phyloP scores from a whole-genome alignment of 2,113 vertebrate genomes.

The Ellobius talpinus region DNA sequence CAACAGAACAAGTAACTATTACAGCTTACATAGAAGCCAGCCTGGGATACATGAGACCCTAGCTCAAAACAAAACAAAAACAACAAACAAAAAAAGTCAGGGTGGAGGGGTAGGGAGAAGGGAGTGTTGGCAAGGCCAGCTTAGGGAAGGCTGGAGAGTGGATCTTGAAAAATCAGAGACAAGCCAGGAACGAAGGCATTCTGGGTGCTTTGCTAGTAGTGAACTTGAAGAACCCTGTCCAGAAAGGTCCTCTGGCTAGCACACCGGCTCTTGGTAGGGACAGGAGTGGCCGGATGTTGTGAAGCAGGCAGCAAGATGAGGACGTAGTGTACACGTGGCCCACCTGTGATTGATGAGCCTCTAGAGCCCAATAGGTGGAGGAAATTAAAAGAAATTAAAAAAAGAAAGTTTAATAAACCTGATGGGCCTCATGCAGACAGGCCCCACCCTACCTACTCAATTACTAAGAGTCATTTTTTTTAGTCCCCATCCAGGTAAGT shows the following conservation, averaged over 20 bases:
- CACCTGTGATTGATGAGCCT: slow-evolving; percentile 47
- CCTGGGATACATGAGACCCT: background rate
- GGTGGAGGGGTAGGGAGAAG: background rate
- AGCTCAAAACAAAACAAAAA: background rate
- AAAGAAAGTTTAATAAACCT: slow-evolving; percentile 72
- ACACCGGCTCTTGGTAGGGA: background rate
- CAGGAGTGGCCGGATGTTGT: slow-evolving; percentile 16
- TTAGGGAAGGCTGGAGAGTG: background rate
- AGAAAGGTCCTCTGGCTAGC: background rate
- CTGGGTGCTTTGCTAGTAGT: background rate
- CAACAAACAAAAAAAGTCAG: background rate
- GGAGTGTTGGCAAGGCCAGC: background rate
- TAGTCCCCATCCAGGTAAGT: background rate
- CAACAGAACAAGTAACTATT: background rate
- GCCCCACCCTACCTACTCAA: background rate
- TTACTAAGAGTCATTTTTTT: slow-evolving; percentile 18
- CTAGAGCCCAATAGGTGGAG: background rate
- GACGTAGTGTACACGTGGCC: background rate
- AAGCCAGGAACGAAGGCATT: background rate
- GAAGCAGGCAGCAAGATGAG: accelerated
- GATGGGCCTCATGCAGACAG: background rate
- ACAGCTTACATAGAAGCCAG: background rate
- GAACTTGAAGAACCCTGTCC: background rate
- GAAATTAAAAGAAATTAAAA: slow-evolving; percentile 74
- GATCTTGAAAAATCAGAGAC: background rate